Evolutionary conservation across 2,797 vertebrate genomes (phyloP), one percentile per base, ranked within the genome.

Genomic region (Spondyliosoma cantharus): DNA sequence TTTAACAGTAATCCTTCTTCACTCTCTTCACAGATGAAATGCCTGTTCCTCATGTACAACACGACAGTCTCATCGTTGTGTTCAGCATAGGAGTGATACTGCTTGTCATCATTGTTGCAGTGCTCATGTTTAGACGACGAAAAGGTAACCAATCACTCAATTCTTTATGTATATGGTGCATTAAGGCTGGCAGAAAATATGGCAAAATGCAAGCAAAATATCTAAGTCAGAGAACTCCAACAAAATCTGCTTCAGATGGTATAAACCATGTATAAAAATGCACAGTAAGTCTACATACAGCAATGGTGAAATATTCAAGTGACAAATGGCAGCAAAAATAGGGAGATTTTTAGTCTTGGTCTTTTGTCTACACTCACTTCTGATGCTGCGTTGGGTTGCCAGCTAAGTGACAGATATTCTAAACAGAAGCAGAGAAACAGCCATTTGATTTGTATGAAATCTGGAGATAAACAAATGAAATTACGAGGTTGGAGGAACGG

Each of bases 21-120:
- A 22, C 45, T 81, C 22, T 86, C 54, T 86, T 79, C 48, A 49
- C 90, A 95, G 94, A 91, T 64, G 93, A 94, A 11, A 49, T 92
- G 63, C 61, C 62, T 11, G 1, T 4, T 59, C 11, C 15, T 16
- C 16, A 0, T 9, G 54, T 0, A 3, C 63, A 58, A 56, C 79
- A 24, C 0, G 46, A 81, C 0, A n/a, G 62, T 22, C 0, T 69
- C 49, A 61, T 84, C 27, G 2, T 89, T 9, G 13, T 62, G 0
- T 0, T 86, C 75, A 60, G 82, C 56, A 27, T 72, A 4, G 25
- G 24, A 14, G 0, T 86, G n/a, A 67, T 82, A 25, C 3, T 88
- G 50, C 1, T 56, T 0, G 62, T 19, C 45, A 1, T 83, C 3
- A 3, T 24, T 5, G 1, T 61, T 6, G 76, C 37, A 4, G 14